Base-by-base conservation (phyloP, 2,113 vertebrate genomes). In the Charadrius vociferus region DNA sequence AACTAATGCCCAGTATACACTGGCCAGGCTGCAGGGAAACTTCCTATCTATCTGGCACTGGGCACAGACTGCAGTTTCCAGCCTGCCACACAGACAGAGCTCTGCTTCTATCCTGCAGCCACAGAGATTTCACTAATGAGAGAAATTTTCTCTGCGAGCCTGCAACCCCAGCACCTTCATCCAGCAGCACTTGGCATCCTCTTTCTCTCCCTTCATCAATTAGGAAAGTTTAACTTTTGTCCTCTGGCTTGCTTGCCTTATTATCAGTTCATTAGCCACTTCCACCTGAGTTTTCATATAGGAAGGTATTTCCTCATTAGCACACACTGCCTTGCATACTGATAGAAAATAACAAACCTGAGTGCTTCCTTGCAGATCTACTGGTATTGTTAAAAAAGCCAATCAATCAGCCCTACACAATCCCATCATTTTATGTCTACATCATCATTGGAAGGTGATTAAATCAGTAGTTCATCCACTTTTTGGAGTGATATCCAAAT, bases 191-290 rank as follows among this genome's bases (percentile, higher is more conserved):
- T 89, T 73, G 71, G 62, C 87, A 88, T 93, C 49, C 67, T 74
- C 67, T 87, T 92, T 89, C 81, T 82, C 65, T 74, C 45, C 72
- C 70, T 91, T 92, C 84, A 83, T 82, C 95, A 95, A 96, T 96
- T 93, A 94, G 74, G 53, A 77, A 96, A 97, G 94, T 96, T 97
- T 96, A 95, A 94, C 96, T 93, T 95, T 86, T 90, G 93, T 97
- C 91, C 94, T 86, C 81, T 89, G 86, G 95, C 93, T 95, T 85
- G 29, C 87, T 93, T 86, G 91, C 89, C 95, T 96, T 81, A 80
- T 96, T 97, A 96, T 89, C 94, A 93, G 95, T 88, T 94, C 94
- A 91, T 96, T 95, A 97, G 93, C 66, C 58, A 67, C 82, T 94
- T 96, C 89, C 96, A 97, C 89, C 87, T 96, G 91, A 71, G 81